Evolutionary conservation across 2,113 vertebrate genomes (phyloP).

Genomic region (Zingel zingel): DNA sequence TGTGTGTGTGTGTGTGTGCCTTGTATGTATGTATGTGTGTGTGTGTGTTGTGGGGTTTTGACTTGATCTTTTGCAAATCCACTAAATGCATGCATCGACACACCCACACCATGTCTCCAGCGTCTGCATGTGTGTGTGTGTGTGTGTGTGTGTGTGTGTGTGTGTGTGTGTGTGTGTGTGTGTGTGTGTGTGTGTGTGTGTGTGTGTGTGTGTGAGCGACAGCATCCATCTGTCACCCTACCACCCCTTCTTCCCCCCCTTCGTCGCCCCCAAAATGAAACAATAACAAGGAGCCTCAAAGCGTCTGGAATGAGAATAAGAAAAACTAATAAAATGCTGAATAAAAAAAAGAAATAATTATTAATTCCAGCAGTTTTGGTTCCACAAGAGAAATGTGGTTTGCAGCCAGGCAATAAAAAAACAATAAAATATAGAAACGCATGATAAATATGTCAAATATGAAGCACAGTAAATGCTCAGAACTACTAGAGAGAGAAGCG

Average conservation of each 20-base stretch:
- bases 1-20: conserved; percentile 7
- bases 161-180: conserved; percentile 34
- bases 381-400: not conserved
- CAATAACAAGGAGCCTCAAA: conserved; percentile 29
- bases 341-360: not conserved
- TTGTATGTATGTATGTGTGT: no score
- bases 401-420: not conserved
- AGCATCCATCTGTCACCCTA: conserved; percentile 59
- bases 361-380: not conserved
- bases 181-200: conserved; percentile 37
- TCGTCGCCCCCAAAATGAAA: conserved; percentile 14
- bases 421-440: not conserved
- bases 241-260: not conserved
- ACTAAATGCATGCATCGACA: conserved; percentile 67
- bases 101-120: conserved; percentile 58
- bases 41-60: conserved; percentile 14
- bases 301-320: not conserved
- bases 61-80: conserved; percentile 70
- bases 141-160: conserved; percentile 45
- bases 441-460: not conserved
- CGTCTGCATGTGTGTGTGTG: conserved; percentile 34
- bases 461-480: not conserved
- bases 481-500: not conserved
- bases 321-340: not conserved
- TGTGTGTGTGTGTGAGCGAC: conserved; percentile 24